Percentiles rank a stretch among this genome's conserved stretches.
phyloP scores from a whole-genome alignment of 1,140 invertebrate genomes.

The Mamestra configurata region DNA sequence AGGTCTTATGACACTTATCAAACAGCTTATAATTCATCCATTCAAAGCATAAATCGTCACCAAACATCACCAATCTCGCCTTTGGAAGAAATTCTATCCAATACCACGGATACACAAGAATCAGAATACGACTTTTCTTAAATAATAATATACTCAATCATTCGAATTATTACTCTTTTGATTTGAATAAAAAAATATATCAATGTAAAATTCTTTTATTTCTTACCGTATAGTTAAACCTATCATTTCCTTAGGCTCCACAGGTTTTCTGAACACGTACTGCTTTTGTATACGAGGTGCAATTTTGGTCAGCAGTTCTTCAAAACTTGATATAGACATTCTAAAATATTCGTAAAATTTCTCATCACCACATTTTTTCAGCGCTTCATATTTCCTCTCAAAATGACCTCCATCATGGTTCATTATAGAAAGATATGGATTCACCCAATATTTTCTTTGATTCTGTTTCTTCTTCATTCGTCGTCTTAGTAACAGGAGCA shows the following conservation, averaged over 20 bases:
- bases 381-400: conserved; percentile 16
- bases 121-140: too few species aligned
- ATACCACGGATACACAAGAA: too few species aligned
- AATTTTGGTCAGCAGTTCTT: conserved; percentile 24
- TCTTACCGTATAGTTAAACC: conserved; percentile 52
- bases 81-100: too few species aligned
- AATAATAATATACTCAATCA: too few species aligned
- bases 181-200: too few species aligned
- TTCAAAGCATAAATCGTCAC: too few species aligned
- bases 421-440: too few species aligned
- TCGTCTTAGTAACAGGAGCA: conserved; percentile 1
- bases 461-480: conserved; percentile 20
- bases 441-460: conserved; percentile 16
- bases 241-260: conserved; percentile 46
- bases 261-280: conserved; percentile 41
- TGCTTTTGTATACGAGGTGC: conserved; percentile 3
- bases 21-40: too few species aligned
- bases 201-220: conserved; percentile 10
- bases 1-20: too few species aligned
- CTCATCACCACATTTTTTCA: conserved; percentile 18
- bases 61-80: too few species aligned
- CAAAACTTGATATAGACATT: conserved; percentile 29
- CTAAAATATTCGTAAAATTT: conserved; percentile 29
- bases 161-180: too few species aligned
- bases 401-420: too few species aligned